Conservation (phyloP, 2,113 vertebrate genomes). For the Epinephelus lanceolatus region DNA sequence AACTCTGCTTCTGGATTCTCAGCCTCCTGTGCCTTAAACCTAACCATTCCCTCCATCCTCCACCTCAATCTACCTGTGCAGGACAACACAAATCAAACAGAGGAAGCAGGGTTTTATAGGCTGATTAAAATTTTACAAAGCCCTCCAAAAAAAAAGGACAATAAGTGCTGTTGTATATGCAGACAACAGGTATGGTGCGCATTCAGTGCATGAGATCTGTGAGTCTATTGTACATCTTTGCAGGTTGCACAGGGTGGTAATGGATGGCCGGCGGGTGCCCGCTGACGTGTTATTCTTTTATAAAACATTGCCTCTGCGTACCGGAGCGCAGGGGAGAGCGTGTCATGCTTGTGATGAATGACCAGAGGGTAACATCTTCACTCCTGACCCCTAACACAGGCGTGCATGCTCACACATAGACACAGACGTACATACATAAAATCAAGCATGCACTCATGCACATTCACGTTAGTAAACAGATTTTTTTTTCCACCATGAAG, state of each 20-base stretch:
- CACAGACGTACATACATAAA: conserved; percentile 36
- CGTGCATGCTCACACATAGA: conserved; percentile 58
- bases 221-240: conserved; percentile 48
- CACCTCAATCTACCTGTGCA: background rate
- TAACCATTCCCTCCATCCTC: conserved; percentile 45
- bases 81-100: conserved; percentile 57
- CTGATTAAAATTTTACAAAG: background rate
- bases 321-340: conserved; percentile 79
- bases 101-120: conserved; percentile 77
- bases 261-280: conserved; percentile 80
- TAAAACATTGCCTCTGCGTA: conserved; percentile 86
- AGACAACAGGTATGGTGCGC: conserved; percentile 9
- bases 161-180: conserved; percentile 36
- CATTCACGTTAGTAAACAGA: conserved; percentile 61
- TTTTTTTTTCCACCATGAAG: conserved; percentile 5
- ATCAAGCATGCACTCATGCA: conserved; percentile 62
- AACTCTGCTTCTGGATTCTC: conserved; percentile 19
- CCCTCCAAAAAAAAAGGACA: conserved; percentile 9
- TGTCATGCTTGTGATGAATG: conserved; percentile 86
- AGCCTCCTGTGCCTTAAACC: conserved; percentile 13
- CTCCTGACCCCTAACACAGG: conserved; percentile 82
- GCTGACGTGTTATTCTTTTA: conserved; percentile 88
- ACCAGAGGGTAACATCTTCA: conserved; percentile 86
- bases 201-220: conserved; percentile 35
- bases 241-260: conserved; percentile 77